Base-by-base conservation (phyloP, 1,140 invertebrate species). In the Ruditapes philippinarum region DNA sequence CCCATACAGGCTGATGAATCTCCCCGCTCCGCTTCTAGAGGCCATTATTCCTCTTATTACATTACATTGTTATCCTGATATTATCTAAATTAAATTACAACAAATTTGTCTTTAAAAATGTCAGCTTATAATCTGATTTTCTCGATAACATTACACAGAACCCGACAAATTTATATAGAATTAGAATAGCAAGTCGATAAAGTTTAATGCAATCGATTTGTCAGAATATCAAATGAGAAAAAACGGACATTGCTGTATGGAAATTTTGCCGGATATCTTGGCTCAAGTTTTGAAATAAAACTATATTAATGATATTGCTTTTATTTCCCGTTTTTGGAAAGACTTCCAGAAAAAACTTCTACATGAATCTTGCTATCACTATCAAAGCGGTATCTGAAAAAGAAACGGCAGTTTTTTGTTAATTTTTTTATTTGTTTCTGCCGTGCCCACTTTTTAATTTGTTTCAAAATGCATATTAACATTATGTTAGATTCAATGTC, bases 21-120 rank as follows among this genome's bases (percentile, higher is more conserved):
- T 22, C 28, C 45, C 42, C 12, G 45, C 74, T 78, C 22, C 49
- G 45, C 74, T 54, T 25, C 28, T 49, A 36, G 45, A 49, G 36
- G 49, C 70, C 12, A 45, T 86, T 78, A 86, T 86, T 86, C 73
- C 25, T 36, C n/a, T 78, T 76, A 86, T 86, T 86, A 86, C 68
- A 86, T 86, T 86, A 86, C 65, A 42, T 76, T 86, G 84, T 86
- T 86, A 86, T 86, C 84, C 84, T 60, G 74, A 86, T 86, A 86
- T 86, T 74, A 86, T 86, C 84, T 38, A 86, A 86, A 86, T 86
- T 78, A 78, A 78, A 86, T 86, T 86, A 86, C 49, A 86, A 86
- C 84, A 86, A 86, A 86, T 86, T 86, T 86, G 84, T 86, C 84
- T 86, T 86, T 86, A 86, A 86, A 86, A 86, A 86, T 74, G 84